phyloP scores from a whole-genome alignment of 2,797 vertebrate species.

The Sebastes matsubarae region DNA sequence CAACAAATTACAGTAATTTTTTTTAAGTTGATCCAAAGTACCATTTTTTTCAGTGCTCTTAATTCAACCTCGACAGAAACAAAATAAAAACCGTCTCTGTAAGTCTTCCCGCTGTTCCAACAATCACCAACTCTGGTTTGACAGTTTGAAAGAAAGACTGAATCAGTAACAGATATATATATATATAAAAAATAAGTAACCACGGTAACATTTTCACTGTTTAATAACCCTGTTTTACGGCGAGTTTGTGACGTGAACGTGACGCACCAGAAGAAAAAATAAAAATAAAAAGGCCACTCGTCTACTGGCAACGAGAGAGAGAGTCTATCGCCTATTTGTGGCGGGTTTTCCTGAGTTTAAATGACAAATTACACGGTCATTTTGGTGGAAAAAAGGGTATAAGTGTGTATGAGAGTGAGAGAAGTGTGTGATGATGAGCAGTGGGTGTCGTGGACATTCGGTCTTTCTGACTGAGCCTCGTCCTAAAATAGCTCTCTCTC shows the following conservation, averaged over 20 bases:
- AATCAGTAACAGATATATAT: no score
- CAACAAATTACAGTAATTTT: no score
- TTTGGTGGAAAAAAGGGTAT: neutral
- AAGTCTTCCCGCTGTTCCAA: neutral
- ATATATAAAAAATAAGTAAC: neutral
- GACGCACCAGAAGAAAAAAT: no score
- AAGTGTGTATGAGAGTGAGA: neutral
- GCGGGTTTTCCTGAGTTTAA: neutral
- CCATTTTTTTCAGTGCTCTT: no score
- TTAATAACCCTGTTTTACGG: neutral
- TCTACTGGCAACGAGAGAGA: neutral
- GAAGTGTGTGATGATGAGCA: neutral
- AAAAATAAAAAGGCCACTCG: neutral
- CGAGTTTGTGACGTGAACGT: no score
- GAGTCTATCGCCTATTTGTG: neutral
- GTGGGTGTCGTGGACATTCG: slow-evolving; percentile 2
- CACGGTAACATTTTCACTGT: neutral
- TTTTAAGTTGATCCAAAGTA: no score
- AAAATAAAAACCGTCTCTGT: neutral
- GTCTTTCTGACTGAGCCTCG: neutral
- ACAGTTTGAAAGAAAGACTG: no score
- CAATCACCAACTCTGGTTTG: neutral
- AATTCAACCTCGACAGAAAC: neutral
- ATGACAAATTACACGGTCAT: neutral
- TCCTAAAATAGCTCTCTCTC: neutral